Evolutionary conservation across 2,888 invertebrate genomes (phyloP), one percentile per base, ranked within the genome.

Genomic region (Cancer borealis): DNA sequence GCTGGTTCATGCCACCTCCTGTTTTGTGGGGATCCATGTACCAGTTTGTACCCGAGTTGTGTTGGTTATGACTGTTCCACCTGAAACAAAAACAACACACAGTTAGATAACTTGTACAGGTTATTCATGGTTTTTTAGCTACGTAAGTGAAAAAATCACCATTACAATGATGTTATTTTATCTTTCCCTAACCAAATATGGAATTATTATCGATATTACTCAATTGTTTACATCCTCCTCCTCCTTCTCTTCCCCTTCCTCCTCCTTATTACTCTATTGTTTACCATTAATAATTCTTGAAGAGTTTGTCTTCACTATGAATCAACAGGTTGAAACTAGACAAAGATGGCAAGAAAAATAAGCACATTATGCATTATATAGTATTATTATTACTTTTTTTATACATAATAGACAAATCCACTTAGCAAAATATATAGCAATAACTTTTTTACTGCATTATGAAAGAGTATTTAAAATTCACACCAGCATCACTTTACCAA

Each of bases 21-120:
- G 91, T 95, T 92, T 95, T 95, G 73, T 93, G 95, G 45, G 93
- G 94, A 92, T 95, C 95, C 95, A 95, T 95, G 92, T 95, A 95
- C 95, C 95, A 96, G 87, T 94, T 95, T 73, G 88, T 94, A 54
- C 93, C 95, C 54, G 94, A 92, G 92, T 95, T 93, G 89, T 94
- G 93, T 46, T 93, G 92, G 91, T 93, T 93, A 91, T 91, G 93
- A 91, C 92, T 95, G 93, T 96, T 95, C 93, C 96, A 94, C 95
- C 93, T 95, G 93, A 12, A 95, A 95, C 39, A 73, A 30, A 88
- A 94, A 84, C 79, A n/a, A 84, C 30, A 91, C n/a, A 39, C 3
- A 8, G n/a, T 45, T 46, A 92, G 3, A 87, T 26, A 30, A 66
- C 14, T 30, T 21, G 21, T n/a, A 12, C 0, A 49, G 47, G 47